phyloP scores from a whole-genome alignment of 2,888 invertebrate species.

The Conistra vaccinii region DNA sequence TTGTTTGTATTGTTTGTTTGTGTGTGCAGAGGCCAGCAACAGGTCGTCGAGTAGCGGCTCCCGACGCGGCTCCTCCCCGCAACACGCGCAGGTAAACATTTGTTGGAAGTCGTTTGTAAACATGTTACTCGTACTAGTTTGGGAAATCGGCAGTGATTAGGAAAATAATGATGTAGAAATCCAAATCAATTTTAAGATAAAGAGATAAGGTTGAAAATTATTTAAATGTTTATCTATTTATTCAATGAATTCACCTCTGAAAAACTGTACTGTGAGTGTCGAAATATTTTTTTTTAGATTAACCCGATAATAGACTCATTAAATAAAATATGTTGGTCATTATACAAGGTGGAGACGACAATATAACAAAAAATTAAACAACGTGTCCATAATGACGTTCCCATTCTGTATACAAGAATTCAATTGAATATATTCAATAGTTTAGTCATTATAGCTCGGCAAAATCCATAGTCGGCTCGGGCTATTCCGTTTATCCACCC shows the following conservation, averaged over 20 bases:
- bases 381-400: too few species aligned
- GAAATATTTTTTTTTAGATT: not conserved
- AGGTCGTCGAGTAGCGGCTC: constrained; percentile 88
- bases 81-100: constrained; percentile 73
- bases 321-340: too few species aligned
- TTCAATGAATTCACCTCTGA: not conserved
- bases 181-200: not conserved
- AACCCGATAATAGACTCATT: not conserved
- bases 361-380: too few species aligned
- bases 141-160: not conserved
- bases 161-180: not conserved
- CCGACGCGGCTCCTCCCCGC: constrained; percentile 84
- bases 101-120: not conserved
- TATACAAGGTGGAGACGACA: too few species aligned
- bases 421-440: too few species aligned
- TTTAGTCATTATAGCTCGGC: too few species aligned
- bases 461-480: too few species aligned
- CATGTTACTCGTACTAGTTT: not conserved
- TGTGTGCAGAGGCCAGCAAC: constrained; percentile 83
- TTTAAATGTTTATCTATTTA: not conserved
- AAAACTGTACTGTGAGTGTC: not conserved
- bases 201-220: not conserved
- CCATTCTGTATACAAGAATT: too few species aligned
- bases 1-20: constrained; percentile 60
- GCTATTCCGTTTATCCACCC: too few species aligned